Conservation (phyloP, 2,113 vertebrate species). For the Agapornis roseicollis region DNA sequence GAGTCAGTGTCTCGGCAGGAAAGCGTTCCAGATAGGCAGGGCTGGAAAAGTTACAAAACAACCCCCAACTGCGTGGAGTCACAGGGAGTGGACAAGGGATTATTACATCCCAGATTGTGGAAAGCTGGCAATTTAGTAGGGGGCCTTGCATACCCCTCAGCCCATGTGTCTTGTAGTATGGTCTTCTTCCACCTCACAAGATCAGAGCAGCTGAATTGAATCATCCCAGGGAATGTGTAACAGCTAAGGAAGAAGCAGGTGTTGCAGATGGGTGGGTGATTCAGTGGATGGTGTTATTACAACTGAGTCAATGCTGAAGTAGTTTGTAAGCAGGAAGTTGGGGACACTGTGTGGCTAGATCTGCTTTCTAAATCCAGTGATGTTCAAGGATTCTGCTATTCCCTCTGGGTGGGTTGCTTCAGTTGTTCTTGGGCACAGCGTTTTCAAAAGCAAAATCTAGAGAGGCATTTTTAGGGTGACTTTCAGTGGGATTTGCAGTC, state of each 20-base stretch:
- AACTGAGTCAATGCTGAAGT: slow-evolving; percentile 58
- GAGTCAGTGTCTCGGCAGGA: slow-evolving; percentile 68
- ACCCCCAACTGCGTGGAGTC: slow-evolving; percentile 14
- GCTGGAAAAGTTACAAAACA: slow-evolving; percentile 60
- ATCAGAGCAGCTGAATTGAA: slow-evolving; percentile 11
- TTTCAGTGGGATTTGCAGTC: not conserved
- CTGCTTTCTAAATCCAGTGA: slow-evolving; percentile 41
- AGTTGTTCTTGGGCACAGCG: not conserved
- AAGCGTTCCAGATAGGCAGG: slow-evolving; percentile 64
- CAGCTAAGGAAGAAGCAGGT: slow-evolving; percentile 46
- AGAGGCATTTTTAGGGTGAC: not conserved
- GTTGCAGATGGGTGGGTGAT: slow-evolving; percentile 56
- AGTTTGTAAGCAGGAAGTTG: slow-evolving; percentile 42
- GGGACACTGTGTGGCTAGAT: slow-evolving; percentile 30
- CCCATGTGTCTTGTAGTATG: not conserved
- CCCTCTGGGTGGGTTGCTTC: not conserved
- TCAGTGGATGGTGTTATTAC: slow-evolving; percentile 61
- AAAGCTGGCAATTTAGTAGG: not conserved
- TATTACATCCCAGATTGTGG: not conserved
- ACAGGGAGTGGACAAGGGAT: slow-evolving; percentile 41
- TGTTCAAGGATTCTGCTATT: not conserved
- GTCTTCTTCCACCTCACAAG: not conserved
- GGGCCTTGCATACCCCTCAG: not conserved
- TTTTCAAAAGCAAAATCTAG: not conserved
- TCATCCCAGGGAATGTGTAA: slow-evolving; percentile 23